Evolutionary conservation across 2,113 vertebrate species (phyloP).

Genomic region (Jacana jacana): DNA sequence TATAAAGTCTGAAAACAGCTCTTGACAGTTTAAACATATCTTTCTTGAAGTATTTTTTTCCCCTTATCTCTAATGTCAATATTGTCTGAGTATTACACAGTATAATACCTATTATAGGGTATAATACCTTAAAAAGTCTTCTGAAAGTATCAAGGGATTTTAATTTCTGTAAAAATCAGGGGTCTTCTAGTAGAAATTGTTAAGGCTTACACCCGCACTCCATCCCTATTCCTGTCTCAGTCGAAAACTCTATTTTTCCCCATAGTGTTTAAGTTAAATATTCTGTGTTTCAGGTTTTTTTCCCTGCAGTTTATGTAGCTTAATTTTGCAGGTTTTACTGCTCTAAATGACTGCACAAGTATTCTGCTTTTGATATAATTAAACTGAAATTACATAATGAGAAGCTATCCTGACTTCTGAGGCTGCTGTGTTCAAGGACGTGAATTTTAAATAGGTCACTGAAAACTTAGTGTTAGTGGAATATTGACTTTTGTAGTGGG

Average conservation of each 20-base stretch:
- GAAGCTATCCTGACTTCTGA: background rate
- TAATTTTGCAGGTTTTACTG: background rate
- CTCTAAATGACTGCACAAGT: background rate
- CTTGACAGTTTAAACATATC: background rate
- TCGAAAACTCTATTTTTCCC: background rate
- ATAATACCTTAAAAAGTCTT: background rate
- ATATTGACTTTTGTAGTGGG: conserved; percentile 34
- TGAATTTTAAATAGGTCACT: conserved; percentile 13
- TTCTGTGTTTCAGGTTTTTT: background rate
- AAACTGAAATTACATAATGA: background rate
- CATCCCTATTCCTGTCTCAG: background rate
- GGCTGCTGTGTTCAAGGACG: background rate
- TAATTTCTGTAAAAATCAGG: background rate
- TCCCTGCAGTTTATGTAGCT: background rate
- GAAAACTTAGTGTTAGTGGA: background rate
- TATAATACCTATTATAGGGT: background rate
- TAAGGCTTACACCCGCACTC: background rate
- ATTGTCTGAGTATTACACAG: background rate
- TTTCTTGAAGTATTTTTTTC: background rate
- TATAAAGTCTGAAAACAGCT: background rate
- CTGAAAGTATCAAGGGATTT: background rate
- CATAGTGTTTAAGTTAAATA: background rate
- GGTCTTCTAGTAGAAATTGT: background rate
- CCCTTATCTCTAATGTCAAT: background rate
- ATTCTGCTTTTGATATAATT: background rate